Conservation (phyloP, 1,140 invertebrate genomes). For the Bilobella aurantiaca region DNA sequence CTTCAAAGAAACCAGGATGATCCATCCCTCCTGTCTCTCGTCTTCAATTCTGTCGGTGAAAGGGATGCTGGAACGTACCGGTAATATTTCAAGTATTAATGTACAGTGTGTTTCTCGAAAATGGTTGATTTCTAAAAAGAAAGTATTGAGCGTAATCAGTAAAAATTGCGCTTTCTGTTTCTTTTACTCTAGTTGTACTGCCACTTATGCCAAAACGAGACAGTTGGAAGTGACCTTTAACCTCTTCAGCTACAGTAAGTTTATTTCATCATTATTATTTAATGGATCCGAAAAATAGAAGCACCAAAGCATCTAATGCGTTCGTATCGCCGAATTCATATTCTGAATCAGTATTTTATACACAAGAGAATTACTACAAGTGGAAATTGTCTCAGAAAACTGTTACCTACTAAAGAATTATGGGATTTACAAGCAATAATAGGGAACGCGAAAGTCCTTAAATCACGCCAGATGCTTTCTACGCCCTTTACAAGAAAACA, state of each 20-base stretch:
- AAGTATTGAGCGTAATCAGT: too few relatives aligned
- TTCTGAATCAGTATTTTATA: too few relatives aligned
- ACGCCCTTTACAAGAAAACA: neutral
- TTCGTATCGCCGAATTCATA: too few relatives aligned
- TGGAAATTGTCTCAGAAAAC: too few relatives aligned
- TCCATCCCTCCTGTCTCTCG: conserved; percentile 7
- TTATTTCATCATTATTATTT: neutral
- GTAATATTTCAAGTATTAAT: neutral
- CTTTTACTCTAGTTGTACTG: conserved; percentile 74
- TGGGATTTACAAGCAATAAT: too few relatives aligned
- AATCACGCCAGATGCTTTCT: too few relatives aligned
- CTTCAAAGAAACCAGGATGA: neutral
- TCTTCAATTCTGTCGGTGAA: conserved; percentile 19
- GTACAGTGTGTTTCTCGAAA: conserved; percentile 44
- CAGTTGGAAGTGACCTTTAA: conserved; percentile 52
- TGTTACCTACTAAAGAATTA: too few relatives aligned
- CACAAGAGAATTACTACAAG: too few relatives aligned
- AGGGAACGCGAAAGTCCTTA: too few relatives aligned
- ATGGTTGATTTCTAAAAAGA: too few relatives aligned
- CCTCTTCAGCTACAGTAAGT: conserved; percentile 62
- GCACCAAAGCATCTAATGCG: neutral
- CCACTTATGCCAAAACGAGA: conserved; percentile 59
- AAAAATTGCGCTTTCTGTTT: too few relatives aligned
- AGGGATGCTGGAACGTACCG: neutral
- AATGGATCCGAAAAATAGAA: neutral